Conservation (phyloP, 2,888 invertebrate species). For the Conomelus anceps region DNA sequence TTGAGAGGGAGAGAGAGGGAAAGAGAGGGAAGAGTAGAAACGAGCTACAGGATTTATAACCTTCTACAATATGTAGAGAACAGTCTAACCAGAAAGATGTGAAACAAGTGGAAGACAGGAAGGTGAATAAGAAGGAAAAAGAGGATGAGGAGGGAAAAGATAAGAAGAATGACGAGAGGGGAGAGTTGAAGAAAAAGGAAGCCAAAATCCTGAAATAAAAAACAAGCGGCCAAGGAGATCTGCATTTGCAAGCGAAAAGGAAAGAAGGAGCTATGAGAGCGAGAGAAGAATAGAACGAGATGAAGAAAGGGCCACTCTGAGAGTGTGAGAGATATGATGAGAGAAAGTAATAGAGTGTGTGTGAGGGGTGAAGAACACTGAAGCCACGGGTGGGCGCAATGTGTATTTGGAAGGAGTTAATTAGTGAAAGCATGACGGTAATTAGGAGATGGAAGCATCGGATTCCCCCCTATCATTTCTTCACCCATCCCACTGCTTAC, state of each 20-base stretch:
- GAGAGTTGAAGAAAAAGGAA: background rate
- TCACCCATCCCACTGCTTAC: too few relatives aligned
- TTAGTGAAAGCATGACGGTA: background rate
- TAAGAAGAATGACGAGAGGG: background rate
- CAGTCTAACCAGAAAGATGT: too few relatives aligned
- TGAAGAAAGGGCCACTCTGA: too few relatives aligned
- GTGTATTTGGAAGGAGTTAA: background rate
- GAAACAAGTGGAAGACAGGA: background rate
- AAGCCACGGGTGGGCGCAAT: background rate
- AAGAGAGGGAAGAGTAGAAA: too few relatives aligned
- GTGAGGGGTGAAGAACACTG: background rate
- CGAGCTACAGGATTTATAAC: too few relatives aligned
- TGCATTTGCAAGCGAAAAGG: background rate
- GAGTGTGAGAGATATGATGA: too few relatives aligned
- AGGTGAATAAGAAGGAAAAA: background rate
- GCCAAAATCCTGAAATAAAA: too few relatives aligned
- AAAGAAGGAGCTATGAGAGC: too few relatives aligned
- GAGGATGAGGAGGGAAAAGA: too few relatives aligned
- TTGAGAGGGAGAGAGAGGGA: too few relatives aligned
- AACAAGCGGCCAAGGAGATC: background rate
- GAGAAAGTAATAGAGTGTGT: too few relatives aligned
- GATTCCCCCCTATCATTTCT: background rate
- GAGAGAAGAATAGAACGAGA: too few relatives aligned
- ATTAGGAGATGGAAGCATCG: background rate
- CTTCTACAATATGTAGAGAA: background rate